Percentiles rank a stretch among this genome's conserved stretches.
phyloP scores from a whole-genome alignment of 2,888 invertebrate species.

The Hylaea fasciaria region DNA sequence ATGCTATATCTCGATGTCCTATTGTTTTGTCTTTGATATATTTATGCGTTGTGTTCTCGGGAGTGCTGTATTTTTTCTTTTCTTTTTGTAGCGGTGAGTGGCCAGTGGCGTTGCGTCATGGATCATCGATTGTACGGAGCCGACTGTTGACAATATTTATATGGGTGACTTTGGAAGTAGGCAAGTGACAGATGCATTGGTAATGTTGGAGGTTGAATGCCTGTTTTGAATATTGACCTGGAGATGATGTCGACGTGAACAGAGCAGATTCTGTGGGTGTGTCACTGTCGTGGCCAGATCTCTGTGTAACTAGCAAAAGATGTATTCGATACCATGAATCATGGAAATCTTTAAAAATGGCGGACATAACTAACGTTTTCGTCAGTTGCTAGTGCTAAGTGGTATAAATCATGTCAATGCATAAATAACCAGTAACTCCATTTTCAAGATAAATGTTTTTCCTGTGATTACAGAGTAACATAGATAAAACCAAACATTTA shows the following conservation, averaged over 20 bases:
- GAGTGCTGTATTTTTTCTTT: constrained; percentile 65
- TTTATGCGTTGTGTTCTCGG: constrained; percentile 78
- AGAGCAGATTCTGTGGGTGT: not conserved
- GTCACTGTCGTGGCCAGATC: no score
- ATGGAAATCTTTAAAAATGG: no score
- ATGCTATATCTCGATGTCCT: constrained; percentile 81
- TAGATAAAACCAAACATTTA: no score
- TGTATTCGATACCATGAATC: no score
- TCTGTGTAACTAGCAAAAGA: no score
- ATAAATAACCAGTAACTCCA: no score
- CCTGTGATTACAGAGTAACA: no score
- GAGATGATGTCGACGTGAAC: not conserved
- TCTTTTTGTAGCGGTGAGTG: constrained; percentile 62
- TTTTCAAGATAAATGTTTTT: no score
- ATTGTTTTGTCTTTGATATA: constrained; percentile 84
- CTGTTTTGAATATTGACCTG: constrained; percentile 23
- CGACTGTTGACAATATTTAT: constrained; percentile 75
- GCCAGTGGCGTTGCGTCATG: constrained; percentile 65
- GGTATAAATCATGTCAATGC: no score
- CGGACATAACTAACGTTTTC: no score
- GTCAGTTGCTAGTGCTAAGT: no score
- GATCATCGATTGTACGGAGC: constrained; percentile 62
- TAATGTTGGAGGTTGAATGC: constrained; percentile 6
- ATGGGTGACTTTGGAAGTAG: constrained; percentile 56
- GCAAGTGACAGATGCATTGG: constrained; percentile 50